Percentiles rank a stretch among this genome's conserved stretches.
Conservation (phyloP, 2,113 vertebrate species). For the Onychostruthus taczanowskii region DNA sequence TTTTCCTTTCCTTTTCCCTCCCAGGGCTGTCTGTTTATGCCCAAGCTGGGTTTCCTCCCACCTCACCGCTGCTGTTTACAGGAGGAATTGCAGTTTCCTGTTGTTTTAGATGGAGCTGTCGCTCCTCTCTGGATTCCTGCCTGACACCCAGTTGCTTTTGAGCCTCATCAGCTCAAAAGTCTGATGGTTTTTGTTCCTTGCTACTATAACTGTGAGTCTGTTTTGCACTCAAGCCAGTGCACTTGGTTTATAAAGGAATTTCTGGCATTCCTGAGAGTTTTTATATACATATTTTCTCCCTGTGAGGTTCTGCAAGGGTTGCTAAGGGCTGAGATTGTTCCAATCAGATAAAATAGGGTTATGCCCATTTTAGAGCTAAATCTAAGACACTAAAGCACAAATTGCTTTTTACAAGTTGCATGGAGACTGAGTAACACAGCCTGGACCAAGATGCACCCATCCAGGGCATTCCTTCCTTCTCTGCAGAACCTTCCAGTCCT, state of each 20-base stretch:
- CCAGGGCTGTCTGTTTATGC: constrained; percentile 11
- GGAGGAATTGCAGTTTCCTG: constrained; percentile 43
- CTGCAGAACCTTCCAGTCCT: accelerated
- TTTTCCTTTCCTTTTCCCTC: too few relatives aligned
- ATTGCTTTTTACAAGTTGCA: background rate
- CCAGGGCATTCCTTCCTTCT: background rate
- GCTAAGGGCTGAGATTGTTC: background rate
- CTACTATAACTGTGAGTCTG: background rate
- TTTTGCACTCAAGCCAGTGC: background rate
- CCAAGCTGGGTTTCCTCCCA: constrained; percentile 18
- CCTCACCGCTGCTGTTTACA: constrained; percentile 44
- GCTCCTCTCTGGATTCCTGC: background rate
- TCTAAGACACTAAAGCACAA: background rate
- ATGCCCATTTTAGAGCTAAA: background rate
- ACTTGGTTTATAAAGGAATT: background rate
- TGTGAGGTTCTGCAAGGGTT: background rate
- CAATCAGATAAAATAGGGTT: background rate
- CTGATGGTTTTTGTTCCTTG: background rate
- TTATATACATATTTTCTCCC: background rate
- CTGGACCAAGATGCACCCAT: background rate
- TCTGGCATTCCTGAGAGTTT: background rate
- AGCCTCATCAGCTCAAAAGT: background rate
- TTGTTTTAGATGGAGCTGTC: constrained; percentile 45
- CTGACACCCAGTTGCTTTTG: background rate
- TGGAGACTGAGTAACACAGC: background rate